Evolutionary conservation across 2,113 vertebrate genomes (phyloP).

Genomic region (Narcine bancroftii): DNA sequence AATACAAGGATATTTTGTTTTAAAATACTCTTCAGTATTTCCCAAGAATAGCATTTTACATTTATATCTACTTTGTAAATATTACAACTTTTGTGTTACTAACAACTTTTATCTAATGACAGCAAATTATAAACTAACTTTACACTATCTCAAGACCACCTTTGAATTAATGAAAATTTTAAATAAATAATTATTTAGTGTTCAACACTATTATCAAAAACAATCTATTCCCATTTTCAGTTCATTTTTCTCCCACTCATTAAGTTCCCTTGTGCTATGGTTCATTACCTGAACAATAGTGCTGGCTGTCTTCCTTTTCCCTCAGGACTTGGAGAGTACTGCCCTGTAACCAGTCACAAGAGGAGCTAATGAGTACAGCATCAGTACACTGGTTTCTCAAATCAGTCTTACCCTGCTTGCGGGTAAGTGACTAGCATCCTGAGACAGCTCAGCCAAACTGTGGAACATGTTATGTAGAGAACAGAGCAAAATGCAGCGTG

Average conservation of each 20-base stretch:
- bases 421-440: not conserved
- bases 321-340: slow-evolving; percentile 12
- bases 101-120: not conserved
- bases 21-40: not conserved
- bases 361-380: not conserved
- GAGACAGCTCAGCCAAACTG: not conserved
- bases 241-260: slow-evolving; percentile 33
- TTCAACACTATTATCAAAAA: not conserved
- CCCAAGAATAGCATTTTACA: not conserved
- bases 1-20: not conserved
- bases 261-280: slow-evolving; percentile 13
- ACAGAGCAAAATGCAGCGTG: not conserved
- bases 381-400: not conserved
- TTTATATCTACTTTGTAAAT: not conserved
- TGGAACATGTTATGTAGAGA: not conserved
- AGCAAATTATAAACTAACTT: not conserved
- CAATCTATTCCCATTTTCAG: not conserved
- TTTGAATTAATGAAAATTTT: not conserved
- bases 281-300: slow-evolving; percentile 23
- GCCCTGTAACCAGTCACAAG: not conserved
- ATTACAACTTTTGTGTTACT: not conserved
- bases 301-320: not conserved
- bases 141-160: not conserved
- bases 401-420: slow-evolving; percentile 18
- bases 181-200: not conserved